Evolutionary conservation across 2,888 invertebrate genomes (phyloP).

Genomic region (Serrognathus titanus): DNA sequence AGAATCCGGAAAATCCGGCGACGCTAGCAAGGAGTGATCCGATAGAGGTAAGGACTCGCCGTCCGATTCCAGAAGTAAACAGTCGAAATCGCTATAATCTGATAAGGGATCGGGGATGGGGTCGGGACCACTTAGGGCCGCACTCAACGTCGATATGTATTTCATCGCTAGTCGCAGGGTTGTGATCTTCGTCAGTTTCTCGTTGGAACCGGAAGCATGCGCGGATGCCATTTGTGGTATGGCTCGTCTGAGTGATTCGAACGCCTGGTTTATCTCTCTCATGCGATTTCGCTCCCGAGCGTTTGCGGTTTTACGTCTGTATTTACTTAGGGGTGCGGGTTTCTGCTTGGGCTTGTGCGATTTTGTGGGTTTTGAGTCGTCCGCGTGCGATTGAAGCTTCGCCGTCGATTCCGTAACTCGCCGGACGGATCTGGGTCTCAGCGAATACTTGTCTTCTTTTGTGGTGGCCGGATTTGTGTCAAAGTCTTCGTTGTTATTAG

Average conservation of each 20-base stretch:
- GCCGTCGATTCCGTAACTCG: constrained; percentile 50
- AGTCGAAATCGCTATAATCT: constrained; percentile 47
- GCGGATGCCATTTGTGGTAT: constrained; percentile 59
- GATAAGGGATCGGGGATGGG: constrained; percentile 25
- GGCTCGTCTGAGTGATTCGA: constrained; percentile 74
- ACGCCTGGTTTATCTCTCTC: constrained; percentile 87
- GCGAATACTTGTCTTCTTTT: constrained; percentile 61
- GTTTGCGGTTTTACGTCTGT: constrained; percentile 86
- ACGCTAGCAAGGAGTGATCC: constrained; percentile 54
- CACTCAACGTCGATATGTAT: constrained; percentile 75
- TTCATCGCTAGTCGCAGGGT: constrained; percentile 83
- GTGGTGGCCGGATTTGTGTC: constrained; percentile 23
- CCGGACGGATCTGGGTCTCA: constrained; percentile 63
- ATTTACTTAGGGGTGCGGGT: constrained; percentile 79
- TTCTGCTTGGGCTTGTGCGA: constrained; percentile 56
- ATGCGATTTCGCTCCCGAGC: constrained; percentile 82
- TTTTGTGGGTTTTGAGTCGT: constrained; percentile 25
- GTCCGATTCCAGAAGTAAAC: constrained; percentile 57
- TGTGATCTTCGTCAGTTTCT: constrained; percentile 86
- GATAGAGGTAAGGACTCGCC: constrained; percentile 57
- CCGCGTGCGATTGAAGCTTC: constrained; percentile 25
- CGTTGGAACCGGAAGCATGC: constrained; percentile 55
- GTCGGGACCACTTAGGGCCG: constrained; percentile 50
- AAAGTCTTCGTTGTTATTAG: constrained; percentile 45
- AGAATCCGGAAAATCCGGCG: constrained; percentile 51